Evolutionary conservation across 2,888 invertebrate genomes (phyloP), one percentile per base, ranked within the genome.

Genomic region (Sycophila texana): DNA sequence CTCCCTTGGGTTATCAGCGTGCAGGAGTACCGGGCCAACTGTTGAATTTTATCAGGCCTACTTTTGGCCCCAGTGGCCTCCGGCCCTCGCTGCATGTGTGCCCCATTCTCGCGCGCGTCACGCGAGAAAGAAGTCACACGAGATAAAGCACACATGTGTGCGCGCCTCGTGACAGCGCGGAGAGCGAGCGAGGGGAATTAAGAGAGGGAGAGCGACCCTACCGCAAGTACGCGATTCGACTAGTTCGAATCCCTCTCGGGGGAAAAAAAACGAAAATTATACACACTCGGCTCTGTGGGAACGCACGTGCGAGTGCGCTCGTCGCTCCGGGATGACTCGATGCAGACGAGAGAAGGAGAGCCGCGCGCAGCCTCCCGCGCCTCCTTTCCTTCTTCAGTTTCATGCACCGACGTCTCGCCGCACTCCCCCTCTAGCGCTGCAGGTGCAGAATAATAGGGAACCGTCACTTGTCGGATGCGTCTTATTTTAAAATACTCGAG

Each of bases 1-100:
- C 30, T 49, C 22, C 58, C 63, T 16, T 26, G 2, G 55, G 16
- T 60, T 60, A 60, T 51, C 49, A 20, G 1, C 30, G 14, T 53
- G 22, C 39, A 20, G 30, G 84, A 84, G 84, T 87, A 85, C 85
- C 84, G 83, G 84, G 85, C 88, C 88, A 88, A 88, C 88, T 89
- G 88, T 89, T 88, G 88, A 88, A 86, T 87, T 88, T 63, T 88
- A 88, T 88, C 88, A 86, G 85, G 70, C 81, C 18, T 4, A 20
- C 47, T 83, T 82, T 61, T 74, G 77, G 81, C 12, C 16, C 14
- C 39, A 7, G 7, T 18, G 7, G 57, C n/a, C 57, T 70, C 18
- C 39, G 63, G 68, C 68, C 79, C 60, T 20, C 63, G 18, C 20
- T 49, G 68, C 79, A 74, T 72, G 57, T 65, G 61, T 67, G 68